phyloP scores from a whole-genome alignment of 2,113 vertebrate species.

The Origma solitaria region DNA sequence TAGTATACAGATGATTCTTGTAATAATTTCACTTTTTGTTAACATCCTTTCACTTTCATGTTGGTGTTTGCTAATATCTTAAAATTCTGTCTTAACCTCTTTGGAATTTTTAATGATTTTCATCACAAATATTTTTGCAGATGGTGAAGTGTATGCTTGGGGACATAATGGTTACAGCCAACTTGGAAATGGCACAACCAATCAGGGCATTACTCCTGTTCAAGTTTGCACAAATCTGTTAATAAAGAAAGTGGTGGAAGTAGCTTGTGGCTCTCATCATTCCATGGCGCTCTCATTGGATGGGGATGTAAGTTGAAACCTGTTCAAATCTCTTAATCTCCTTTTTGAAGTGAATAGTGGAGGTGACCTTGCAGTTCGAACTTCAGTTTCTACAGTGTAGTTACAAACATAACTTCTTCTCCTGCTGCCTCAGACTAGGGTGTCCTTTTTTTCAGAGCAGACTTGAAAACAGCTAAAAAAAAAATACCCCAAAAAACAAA shows the following conservation, averaged over 20 bases:
- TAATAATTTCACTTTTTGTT: background rate
- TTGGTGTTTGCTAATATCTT: background rate
- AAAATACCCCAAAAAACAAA: accelerated
- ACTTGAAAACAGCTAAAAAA: background rate
- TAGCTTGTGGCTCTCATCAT: constrained; percentile 96
- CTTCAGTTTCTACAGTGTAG: background rate
- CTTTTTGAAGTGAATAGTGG: background rate
- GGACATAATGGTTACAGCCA: constrained; percentile 98
- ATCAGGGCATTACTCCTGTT: constrained; percentile 86
- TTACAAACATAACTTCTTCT: background rate
- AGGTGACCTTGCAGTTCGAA: background rate
- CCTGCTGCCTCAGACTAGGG: background rate
- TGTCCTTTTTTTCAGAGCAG: background rate
- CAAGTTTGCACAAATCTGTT: constrained; percentile 89
- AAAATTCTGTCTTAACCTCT: background rate
- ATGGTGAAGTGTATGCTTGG: constrained; percentile 94
- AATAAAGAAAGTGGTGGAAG: constrained; percentile 87
- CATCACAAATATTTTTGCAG: constrained; percentile 68
- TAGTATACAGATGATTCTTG: background rate
- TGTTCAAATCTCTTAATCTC: constrained; percentile 6
- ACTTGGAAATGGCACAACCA: constrained; percentile 92
- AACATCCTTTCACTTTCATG: background rate
- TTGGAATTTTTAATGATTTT: background rate
- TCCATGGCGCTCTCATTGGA: constrained; percentile 88
- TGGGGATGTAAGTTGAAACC: constrained; percentile 85